Evolutionary conservation across 2,888 invertebrate genomes (phyloP), one percentile per base, ranked within the genome.

Genomic region (Scrobipalpa atriplicella): DNA sequence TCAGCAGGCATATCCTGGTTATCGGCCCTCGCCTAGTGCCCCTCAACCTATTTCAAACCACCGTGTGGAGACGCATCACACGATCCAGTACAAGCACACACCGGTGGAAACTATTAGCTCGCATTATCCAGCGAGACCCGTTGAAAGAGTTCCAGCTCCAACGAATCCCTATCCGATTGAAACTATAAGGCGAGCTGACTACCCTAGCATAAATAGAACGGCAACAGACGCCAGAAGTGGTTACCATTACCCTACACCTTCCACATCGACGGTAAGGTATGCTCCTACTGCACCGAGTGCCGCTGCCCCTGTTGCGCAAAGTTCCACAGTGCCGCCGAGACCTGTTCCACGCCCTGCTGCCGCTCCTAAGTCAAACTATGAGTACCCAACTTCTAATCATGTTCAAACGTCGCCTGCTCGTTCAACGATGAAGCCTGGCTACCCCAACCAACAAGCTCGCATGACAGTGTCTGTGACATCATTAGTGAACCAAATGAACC

Each of bases 401-500:
- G 81, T 87, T 69, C 90, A 86, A 76, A 85, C 85, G 7, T 89
- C 90, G 62, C 86, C 89, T 18, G 86, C 84, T 39, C 84, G 93
- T 18, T 81, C 86, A 38, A 72, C 83, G 52, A 76, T 83, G 38
- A 90, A 93, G 73, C 82, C 90, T 39, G 86, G 86, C 16, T 89
- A 85, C 73, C 84, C 88, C 11, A 89, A 82, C 72, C 93, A 90
- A 75, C 89, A 90, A 76, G 78, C 89, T 18, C 86, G 92, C 47
- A 86, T 89, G 87, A 93, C 93, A 0, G 93, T 93, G 13, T 92
- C 93, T 41, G 93, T 93, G 13, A 92, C 93, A 3, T 81, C 90
- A 51, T 71, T 93, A 62, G 92, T 93, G 9, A 88, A 92, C 78
- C 85, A 93, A 87, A 88, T 90, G 85, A 92, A 90, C 73, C 87